Conservation (phyloP, 1,140 invertebrate species). For the Coelopa frigida region DNA sequence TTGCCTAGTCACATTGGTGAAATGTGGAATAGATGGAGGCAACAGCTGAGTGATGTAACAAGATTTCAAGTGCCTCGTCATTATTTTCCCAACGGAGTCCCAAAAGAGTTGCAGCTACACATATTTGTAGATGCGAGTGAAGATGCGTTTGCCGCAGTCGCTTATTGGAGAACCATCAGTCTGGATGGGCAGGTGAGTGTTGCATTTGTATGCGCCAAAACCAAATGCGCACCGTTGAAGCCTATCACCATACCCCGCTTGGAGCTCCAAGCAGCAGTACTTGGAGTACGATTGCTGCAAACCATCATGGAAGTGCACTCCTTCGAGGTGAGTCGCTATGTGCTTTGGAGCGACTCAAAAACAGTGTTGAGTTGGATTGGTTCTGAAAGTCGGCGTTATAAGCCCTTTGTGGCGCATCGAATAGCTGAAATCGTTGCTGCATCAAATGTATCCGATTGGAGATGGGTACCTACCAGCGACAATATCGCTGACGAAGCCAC, state of each 20-base stretch:
- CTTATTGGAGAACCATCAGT: neutral
- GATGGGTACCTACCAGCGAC: slow-evolving; percentile 8
- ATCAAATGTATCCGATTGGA: slow-evolving; percentile 17
- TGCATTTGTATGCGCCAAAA: neutral
- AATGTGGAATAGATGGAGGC: neutral
- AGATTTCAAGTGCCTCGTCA: neutral
- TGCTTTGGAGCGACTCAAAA: slow-evolving; percentile 20
- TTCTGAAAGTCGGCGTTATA: slow-evolving; percentile 16
- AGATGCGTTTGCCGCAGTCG: neutral
- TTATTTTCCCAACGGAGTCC: neutral
- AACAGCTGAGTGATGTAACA: neutral
- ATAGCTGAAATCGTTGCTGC: slow-evolving; percentile 10
- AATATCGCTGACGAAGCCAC: slow-evolving; percentile 35
- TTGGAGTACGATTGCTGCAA: slow-evolving; percentile 1
- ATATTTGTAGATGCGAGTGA: slow-evolving; percentile 10
- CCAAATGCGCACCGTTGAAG: slow-evolving; percentile 6
- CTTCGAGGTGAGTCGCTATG: neutral
- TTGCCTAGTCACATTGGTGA: neutral
- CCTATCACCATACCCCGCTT: slow-evolving; percentile 1
- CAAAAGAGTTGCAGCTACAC: neutral
- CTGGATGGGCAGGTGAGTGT: neutral
- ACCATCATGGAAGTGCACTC: neutral
- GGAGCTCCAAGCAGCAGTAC: slow-evolving; percentile 8
- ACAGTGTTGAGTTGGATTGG: slow-evolving; percentile 25
- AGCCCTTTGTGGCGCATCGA: slow-evolving; percentile 16